Base-by-base conservation (phyloP, 1,140 invertebrate genomes). In the Gerris buenoi region DNA sequence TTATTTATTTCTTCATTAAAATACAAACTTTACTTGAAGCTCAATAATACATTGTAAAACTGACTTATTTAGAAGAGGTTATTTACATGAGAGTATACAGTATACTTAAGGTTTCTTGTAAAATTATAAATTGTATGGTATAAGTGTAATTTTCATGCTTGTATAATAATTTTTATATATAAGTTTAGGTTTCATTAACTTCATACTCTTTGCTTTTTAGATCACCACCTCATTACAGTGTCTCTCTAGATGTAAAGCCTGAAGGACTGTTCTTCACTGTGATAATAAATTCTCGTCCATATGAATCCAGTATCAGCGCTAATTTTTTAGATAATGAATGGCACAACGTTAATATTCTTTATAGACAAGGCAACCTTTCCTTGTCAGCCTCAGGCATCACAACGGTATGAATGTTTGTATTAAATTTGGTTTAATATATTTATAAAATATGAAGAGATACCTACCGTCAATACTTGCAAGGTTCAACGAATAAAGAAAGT, bases 301-400 rank as follows among this genome's bases (percentile, higher is more conserved):
- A 85, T 71, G 85, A 86, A 68, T 82, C 84, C 0, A 79, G 77
- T 63, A 77, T 90, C n/a, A 80, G 79, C 63, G 84, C 82, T 29
- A 82, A 83, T 70, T 82, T 88, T 66, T 78, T 90, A 15, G 85
- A 91, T 78, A 91, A 91, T 77, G 81, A 79, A 71, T 92, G 90
- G 90, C 88, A 91, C 76, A 86, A 81, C 71, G 84, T 89, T n/a
- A 84, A 84, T 72, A 77, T 90, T 18, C 76, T 83, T 56, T 87
- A 84, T 74, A 79, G 82, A 70, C 78, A 86, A 27, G 85, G 85
- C 1, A 86, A 86, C 76, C 78, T 88, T 14, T 85, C 83, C 1
- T 76, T 88, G 63, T 80, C 77, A 71, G 77, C 83, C 2, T 79
- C 81, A 69, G 79, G 80, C n/a, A 77, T 82, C 64, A 76, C 76